Base-by-base conservation (phyloP, 2,113 vertebrate species). In the Muscicapa adusta region DNA sequence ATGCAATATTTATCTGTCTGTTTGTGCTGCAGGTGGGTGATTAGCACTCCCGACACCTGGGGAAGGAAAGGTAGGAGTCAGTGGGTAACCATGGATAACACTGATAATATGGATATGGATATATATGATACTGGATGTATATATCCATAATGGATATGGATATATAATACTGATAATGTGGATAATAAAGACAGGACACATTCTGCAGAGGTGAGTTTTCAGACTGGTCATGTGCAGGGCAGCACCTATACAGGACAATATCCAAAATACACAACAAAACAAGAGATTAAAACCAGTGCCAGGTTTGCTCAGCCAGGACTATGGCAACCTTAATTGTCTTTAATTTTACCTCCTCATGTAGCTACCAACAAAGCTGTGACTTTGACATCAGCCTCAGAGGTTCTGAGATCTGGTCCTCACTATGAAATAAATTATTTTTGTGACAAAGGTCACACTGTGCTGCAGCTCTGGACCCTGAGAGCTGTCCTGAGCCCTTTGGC, bases 171-270 rank as follows among this genome's bases (percentile, higher is more conserved):
- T 51, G 50, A 51, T 51, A 26, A 14, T 14, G 26, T 25, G 24
- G 48, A 26, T 25, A 51, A 51, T 28, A 28, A 51, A 51, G 50
- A 51, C 50, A 51, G 51, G 26, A 54, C 33, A 58, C 6, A 42
- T 22, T 43, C 56, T 54, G 42, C 50, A 83, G 33, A 85, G 23
- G n/a, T 33, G 29, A 68, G 6, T 15, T 16, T 60, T 72, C 67
- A 33, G 29, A 65, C 0, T 18, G 36, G 36, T 18, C n/a, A 36
- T 0, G 0, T 51, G 40, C 10, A 80, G 48, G 54, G 54, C 40
- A 92, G 29, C 1, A 19, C 34, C 45, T 19, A 1, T 2, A 29
- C 33, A 57, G 26, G 10, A 50, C 47, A 84, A 62, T 2, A 34
- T 1, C 3, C 22, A 19, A 38, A 53, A 50, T 1, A 62, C 4